Base-by-base conservation (phyloP, 2,113 vertebrate species). In the Donacobius atricapilla region DNA sequence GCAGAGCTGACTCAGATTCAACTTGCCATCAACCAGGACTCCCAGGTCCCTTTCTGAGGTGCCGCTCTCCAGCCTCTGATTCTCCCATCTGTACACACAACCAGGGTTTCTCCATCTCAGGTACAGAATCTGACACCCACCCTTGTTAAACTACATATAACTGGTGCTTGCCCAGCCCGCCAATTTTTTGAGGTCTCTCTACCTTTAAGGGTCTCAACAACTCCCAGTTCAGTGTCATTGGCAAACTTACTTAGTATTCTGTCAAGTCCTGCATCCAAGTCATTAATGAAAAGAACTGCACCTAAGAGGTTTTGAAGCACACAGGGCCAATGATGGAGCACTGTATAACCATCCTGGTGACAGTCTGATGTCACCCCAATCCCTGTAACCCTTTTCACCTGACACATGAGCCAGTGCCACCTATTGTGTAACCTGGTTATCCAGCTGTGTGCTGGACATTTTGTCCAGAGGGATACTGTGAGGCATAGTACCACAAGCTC, bases 1-100 rank as follows among this genome's bases (percentile, higher is more conserved):
- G 23, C 47, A 53, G 1, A 2, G n/a, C 39, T 79, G 56, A 7
- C 19, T 54, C 47, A 39, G 0, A 4, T 21, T 54, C 40, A 39
- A 3, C 10, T 54, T 61, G 8, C 5, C 39, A 13, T 2, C 0
- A 0, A 30, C 54, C 47, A 54, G 39, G 7, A 61, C 2, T 1
- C 5, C 3, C 10, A 3, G 5, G 15, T 20, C 7, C 7, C 19
- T 61, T 61, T 61, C 40, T 1, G 0, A 4, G 3, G 28, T 7
- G 7, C 23, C 39, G 12, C 8, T 45, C 23, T n/a, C 11, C 73
- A 69, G 47, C 6, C 3, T 53, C 12, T 16, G 19, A 16, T 39
- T 87, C 15, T 14, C 47, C 20, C 13, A 10, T 39, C 15, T 45
- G 8, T 30, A 15, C 6, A 23, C 5, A 53, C 23, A 69, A 16